Base-by-base conservation (phyloP, 2,113 vertebrate genomes). In the Nesospiza acunhae region DNA sequence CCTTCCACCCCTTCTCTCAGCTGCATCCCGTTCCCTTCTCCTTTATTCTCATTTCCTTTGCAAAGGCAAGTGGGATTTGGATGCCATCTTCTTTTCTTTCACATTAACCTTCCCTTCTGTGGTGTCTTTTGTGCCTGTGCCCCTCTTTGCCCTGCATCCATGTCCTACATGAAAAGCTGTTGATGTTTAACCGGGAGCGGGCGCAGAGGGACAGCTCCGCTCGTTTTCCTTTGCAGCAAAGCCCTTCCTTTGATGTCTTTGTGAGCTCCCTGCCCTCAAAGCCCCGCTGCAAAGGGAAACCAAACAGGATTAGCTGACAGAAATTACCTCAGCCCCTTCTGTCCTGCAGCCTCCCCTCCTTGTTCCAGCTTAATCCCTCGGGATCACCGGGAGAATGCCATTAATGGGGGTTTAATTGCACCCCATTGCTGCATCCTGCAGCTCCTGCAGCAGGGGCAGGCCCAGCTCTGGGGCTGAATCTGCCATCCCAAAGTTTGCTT, bases 161-260 rank as follows among this genome's bases (percentile, higher is more conserved):
- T 37, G 90, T 80, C 72, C 75, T 21, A 39, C 85, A 47, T 93
- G 85, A 78, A 94, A 91, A 92, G 92, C 78, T 20, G 78, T 87
- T 79, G 37, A 83, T 93, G 83, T 91, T 96, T 95, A 93, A 95
- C 93, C 19, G 33, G 60, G 84, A 69, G 87, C 75, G 37, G 95
- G 28, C 39, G 4, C 6, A 0, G 28, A 76, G 85, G 82, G 90
- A 77, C 85, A 81, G 93, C 85, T 80, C 52, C 4, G 26, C 72
- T 95, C 90, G 16, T 93, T 85, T 75, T 84, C 75, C 79, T 92
- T 94, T 93, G 87, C 68, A 96, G 72, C 85, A 91, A 70, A 97
- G 95, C 93, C 91, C 92, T 94, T 33, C 75, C 92, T 96, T 96
- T 97, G 95, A 97, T 96, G 95, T 95, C 94, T 95, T 97, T 97